Evolutionary conservation across 2,888 invertebrate genomes (phyloP), one percentile per base, ranked within the genome.

Genomic region (Reticulitermes lucifugus): DNA sequence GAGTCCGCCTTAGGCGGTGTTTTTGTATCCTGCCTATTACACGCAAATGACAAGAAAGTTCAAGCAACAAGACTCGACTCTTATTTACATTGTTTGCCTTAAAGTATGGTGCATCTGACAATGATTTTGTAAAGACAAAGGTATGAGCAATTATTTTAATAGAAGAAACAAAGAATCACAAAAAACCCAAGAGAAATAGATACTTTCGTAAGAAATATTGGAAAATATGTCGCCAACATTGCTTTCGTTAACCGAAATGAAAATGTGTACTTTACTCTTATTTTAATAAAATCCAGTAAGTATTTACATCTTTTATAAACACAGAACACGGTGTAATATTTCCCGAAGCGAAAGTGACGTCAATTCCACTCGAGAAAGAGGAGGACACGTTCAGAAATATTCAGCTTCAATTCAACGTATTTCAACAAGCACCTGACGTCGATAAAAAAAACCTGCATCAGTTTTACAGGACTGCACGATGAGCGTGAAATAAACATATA

Each of bases 101-200:
- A 46, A 81, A 43, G 65, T 81, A 18, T 21, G n/a, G 65, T 81
- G 81, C 65, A 25, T 81, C 59, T 81, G 81, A 81, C 81, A 81
- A 81, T 70, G 65, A 81, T 70, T 81, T 70, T 81, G 55, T 65
- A 81, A 81, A 81, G 70, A 81, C 81, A 81, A 81, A 81, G 81
- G 70, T 43, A 65, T 43, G 43, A 81, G 81, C 81, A 70, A 81
- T 81, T 65, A 81, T 81, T 46, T 77, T 21, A 43, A 9, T 46
- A n/a, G 46, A 70, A 70, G 81, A 81, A 70, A 41, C 22, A 70
- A 81, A 81, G 70, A 35, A 60, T 80, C n/a, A 29, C 41, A 70
- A 41, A 70, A 70, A 35, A 70, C 77, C 75, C 21, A 22, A 75
- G 43, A 43, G 25, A 29, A 73, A 14, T 21, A 46, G 46, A 77